A percentile compares a stretch with the other conserved stretches of the same genome.
These are phyloP conservation scores for Nephrotoma flavescens DNA, from an alignment of 2,888 invertebrate genomes.

Conservation along the genomic window DNA sequence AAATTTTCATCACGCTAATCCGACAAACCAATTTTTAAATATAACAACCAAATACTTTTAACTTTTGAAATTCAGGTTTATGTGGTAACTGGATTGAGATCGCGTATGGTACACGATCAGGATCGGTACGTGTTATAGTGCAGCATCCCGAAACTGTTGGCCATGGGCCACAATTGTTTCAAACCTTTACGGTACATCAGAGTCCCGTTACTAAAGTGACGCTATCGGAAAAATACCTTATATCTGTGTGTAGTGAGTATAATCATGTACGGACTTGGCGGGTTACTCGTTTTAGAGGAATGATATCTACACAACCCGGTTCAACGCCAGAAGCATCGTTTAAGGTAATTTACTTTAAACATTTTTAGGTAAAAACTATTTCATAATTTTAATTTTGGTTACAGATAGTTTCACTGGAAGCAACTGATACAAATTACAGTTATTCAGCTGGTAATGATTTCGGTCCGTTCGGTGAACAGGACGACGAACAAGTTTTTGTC, in stretches of 20 bases:
- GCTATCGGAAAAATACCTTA: constrained; percentile 85
- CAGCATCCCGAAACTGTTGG: constrained; percentile 99
- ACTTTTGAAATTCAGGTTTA: constrained; percentile 43
- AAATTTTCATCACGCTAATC: not conserved
- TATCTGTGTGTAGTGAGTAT: constrained; percentile 94
- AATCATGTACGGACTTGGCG: constrained; percentile 97
- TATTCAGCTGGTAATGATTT: constrained; percentile 49
- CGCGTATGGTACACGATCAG: constrained; percentile 93
- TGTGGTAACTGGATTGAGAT: constrained; percentile 99
- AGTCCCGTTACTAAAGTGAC: constrained; percentile 91
- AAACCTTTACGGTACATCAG: constrained; percentile 94
- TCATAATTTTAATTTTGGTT: not conserved
- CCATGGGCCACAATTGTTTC: constrained; percentile 94
- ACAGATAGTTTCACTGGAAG: constrained; percentile 34
- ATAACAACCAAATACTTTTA: not conserved
- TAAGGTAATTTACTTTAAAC: constrained; percentile 51
- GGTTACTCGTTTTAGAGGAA: constrained; percentile 90
- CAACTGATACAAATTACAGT: constrained; percentile 47
- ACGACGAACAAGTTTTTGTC: constrained; percentile 95
- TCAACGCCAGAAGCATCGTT: constrained; percentile 95
- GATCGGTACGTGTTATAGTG: constrained; percentile 91
- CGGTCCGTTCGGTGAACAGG: constrained; percentile 95
- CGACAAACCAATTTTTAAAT: not conserved
- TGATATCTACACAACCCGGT: constrained; percentile 98
- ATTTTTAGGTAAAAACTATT: not conserved